Base-by-base conservation (phyloP, 1,140 invertebrate species). In the Andricus grossulariae region DNA sequence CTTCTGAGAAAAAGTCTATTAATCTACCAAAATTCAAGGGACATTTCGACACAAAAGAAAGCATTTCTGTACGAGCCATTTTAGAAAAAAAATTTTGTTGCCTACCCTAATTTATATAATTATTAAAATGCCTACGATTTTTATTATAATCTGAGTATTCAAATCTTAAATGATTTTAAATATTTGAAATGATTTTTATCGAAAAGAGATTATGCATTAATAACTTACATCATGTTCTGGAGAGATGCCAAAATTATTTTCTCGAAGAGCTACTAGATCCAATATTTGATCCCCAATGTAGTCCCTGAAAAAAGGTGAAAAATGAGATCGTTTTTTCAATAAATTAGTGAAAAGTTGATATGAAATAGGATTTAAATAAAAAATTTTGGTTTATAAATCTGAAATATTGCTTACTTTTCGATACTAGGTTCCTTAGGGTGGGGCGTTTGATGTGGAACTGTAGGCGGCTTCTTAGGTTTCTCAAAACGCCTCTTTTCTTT, bases 191-290 rank as follows among this genome's bases (percentile, higher is more conserved):
- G 25, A 32, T 32, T 32, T 32, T 32, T 32, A 0, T 32, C 25
- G 25, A 32, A 32, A 32, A 32, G 0, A 32, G 25, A 32, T 32
- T 32, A 32, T 32, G 5, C 18, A 25, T 4, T 45, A 70, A 32
- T 4, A 45, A 78, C 75, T 74, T 60, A 78, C 74, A 70, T 71
- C 5, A 45, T 72, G 13, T 77, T 72, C 75, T 25, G 55, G 16
- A 13, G 52, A 19, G 16, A 83, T 77, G 4, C 74, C 73, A 39
- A 81, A 83, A 73, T 83, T 77, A 32, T 71, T 71, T 6, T 50
- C 32, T 75, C 80, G 57, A 8, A 80, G 39, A 15, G 76, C 39
- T 21, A 52, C 45, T n/a, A 83, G 16, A 2, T 16, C 1, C 16
- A 66, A 16, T 15, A 66, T 12, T 15, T 25, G 25, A 3, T 12